Percentiles rank a stretch among this genome's conserved stretches.
These are phyloP conservation scores for Rhinolophus sinicus DNA, from an alignment of 2,113 vertebrate species.

Conservation along the genomic window DNA sequence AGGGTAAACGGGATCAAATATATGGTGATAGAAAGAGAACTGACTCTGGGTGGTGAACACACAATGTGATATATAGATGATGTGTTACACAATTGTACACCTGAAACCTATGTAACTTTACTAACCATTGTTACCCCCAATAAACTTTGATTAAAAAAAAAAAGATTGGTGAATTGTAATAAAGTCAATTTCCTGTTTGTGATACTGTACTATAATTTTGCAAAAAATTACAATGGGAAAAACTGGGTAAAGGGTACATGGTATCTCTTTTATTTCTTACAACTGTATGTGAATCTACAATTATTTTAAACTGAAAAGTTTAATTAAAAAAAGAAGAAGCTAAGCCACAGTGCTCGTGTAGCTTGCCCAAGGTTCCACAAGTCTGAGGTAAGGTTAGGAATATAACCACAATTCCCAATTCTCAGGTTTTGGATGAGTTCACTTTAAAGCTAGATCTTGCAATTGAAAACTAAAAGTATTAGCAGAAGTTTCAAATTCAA, in stretches of 20 bases:
- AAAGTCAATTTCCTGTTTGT: slow-evolving; percentile 23
- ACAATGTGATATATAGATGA: too few species aligned
- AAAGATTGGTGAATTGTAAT: not conserved
- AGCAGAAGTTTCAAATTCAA: slow-evolving; percentile 52
- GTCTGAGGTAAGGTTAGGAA: not conserved
- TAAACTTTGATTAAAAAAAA: too few species aligned
- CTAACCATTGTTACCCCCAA: too few species aligned
- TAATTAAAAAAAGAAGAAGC: not conserved
- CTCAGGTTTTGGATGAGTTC: slow-evolving; percentile 14
- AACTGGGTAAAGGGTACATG: not conserved
- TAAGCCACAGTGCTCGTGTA: not conserved
- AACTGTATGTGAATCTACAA: not conserved
- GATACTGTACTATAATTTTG: slow-evolving; percentile 15
- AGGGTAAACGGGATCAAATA: too few species aligned
- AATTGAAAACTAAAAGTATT: slow-evolving; percentile 43
- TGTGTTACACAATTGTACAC: too few species aligned
- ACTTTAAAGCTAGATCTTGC: slow-evolving; percentile 7
- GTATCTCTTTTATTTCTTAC: slow-evolving; percentile 25
- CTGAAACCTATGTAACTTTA: too few species aligned
- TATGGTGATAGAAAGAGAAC: too few species aligned
- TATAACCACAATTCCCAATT: slow-evolving; percentile 41
- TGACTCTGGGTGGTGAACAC: too few species aligned
- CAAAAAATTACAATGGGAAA: slow-evolving; percentile 2
- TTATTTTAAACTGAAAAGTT: slow-evolving; percentile 42
- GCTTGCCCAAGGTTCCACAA: not conserved